Conservation (phyloP, 1,140 invertebrate species). For the Melanaphis sacchari region DNA sequence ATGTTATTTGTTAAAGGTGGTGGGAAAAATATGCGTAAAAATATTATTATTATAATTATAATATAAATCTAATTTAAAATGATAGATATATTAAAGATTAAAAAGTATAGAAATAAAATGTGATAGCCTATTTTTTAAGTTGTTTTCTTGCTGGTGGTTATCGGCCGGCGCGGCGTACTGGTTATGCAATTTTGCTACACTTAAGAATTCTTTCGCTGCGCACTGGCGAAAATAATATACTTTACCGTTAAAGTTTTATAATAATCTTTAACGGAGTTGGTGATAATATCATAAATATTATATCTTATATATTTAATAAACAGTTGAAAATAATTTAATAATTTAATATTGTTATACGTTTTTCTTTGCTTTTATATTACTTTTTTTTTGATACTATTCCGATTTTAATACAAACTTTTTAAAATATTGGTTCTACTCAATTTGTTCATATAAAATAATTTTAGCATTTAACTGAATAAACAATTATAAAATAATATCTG, state of each 20-base stretch:
- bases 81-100: not conserved
- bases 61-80: not conserved
- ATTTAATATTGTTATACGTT: not conserved
- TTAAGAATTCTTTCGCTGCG: not conserved
- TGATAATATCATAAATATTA: constrained; percentile 16
- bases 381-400: not conserved
- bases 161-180: constrained; percentile 14
- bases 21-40: not conserved
- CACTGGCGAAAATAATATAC: not conserved
- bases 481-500: not conserved
- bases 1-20: constrained; percentile 6
- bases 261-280: constrained; percentile 6
- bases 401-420: constrained; percentile 6
- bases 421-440: constrained; percentile 5
- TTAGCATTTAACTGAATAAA: not conserved
- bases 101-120: not conserved
- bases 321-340: constrained; percentile 4
- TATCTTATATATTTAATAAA: constrained; percentile 18
- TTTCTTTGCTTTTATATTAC: not conserved
- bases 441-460: not conserved
- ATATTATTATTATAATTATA: not conserved
- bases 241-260: not conserved
- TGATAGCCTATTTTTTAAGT: not conserved
- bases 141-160: not conserved
- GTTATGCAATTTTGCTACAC: constrained; percentile 34